These are phyloP conservation scores for Podarcis muralis DNA, from an alignment of 2,113 vertebrate species.

Conservation along the genomic window DNA sequence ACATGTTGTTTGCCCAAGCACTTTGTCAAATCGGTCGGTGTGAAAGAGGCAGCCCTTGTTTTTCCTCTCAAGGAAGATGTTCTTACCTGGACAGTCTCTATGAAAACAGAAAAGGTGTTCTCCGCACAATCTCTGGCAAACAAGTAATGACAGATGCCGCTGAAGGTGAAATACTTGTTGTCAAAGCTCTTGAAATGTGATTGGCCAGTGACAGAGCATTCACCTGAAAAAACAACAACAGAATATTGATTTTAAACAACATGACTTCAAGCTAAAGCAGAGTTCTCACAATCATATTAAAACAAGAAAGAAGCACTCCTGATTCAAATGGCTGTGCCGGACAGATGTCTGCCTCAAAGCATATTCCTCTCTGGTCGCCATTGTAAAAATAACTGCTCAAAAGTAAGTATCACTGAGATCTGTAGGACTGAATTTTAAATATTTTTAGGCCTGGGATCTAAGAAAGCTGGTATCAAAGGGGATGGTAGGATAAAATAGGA, in stretches of 20 bases:
- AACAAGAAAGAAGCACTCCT: too few relatives aligned
- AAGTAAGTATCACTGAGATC: background rate
- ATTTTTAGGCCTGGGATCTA: too few relatives aligned
- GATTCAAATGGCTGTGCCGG: background rate
- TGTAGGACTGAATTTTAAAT: too few relatives aligned
- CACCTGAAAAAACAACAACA: conserved; percentile 75
- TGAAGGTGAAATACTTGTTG: conserved; percentile 93
- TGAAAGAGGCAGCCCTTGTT: background rate
- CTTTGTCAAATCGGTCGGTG: background rate
- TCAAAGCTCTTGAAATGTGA: conserved; percentile 98
- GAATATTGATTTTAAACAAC: background rate
- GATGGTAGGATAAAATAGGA: too few relatives aligned
- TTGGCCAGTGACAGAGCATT: conserved; percentile 92
- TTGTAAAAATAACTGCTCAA: background rate
- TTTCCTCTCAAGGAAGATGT: background rate
- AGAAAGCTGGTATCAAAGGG: too few relatives aligned
- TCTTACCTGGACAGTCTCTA: conserved; percentile 91
- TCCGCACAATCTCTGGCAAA: conserved; percentile 87
- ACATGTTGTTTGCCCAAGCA: background rate
- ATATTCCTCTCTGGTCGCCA: background rate
- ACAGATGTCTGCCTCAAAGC: conserved; percentile 2
- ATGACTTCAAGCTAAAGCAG: too few relatives aligned
- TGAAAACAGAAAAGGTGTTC: conserved; percentile 86
- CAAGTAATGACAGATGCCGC: conserved; percentile 90
- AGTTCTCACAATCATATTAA: too few relatives aligned